phyloP scores from a whole-genome alignment of 2,113 vertebrate species.

The Vulpes lagopus region DNA sequence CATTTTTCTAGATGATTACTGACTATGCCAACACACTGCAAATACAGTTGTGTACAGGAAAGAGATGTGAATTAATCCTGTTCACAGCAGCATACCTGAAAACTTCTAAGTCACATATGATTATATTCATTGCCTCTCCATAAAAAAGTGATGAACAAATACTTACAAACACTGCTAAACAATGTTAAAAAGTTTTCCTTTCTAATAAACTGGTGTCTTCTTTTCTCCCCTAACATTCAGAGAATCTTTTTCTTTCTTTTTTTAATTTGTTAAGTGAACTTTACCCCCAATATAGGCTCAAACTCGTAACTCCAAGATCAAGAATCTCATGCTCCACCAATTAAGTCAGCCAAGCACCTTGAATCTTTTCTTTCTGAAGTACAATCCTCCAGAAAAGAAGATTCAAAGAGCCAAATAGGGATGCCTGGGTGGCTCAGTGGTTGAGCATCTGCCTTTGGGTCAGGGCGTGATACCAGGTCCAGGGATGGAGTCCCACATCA shows the following conservation, averaged over 20 bases:
- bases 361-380: not conserved
- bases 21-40: not conserved
- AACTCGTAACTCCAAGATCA: not conserved
- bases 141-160: constrained; percentile 10
- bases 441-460: too few relatives aligned
- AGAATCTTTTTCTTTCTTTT: not conserved
- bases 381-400: constrained; percentile 52
- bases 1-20: not conserved
- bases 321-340: not conserved
- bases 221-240: not conserved
- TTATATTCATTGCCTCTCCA: not conserved
- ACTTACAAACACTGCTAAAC: not conserved
- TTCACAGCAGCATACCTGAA: not conserved
- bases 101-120: not conserved
- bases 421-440: too few relatives aligned
- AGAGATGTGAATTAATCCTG: not conserved
- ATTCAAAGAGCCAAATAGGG: not conserved
- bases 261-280: not conserved
- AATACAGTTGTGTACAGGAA: constrained; percentile 5
- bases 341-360: not conserved
- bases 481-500: too few relatives aligned
- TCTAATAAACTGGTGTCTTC: not conserved
- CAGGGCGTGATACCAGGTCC: too few relatives aligned
- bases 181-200: not conserved
- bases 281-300: not conserved